phyloP scores from a whole-genome alignment of 2,113 vertebrate genomes.

The Oryctolagus cuniculus region DNA sequence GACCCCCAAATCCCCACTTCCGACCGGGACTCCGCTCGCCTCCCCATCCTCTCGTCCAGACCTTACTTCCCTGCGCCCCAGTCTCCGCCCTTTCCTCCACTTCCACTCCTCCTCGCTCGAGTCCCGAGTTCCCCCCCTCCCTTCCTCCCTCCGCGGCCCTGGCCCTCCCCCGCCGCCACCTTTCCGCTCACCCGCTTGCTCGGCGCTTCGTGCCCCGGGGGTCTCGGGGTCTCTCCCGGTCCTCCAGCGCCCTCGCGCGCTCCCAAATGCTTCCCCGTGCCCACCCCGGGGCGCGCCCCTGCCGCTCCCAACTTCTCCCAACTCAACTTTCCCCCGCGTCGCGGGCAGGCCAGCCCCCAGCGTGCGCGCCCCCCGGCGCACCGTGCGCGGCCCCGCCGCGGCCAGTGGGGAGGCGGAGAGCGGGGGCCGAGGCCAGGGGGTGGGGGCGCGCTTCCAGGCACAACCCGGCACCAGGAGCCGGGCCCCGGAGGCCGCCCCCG shows the following conservation, averaged over 20 bases:
- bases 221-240: slow-evolving; percentile 64
- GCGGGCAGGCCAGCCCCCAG: slow-evolving; percentile 75
- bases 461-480: background rate
- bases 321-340: slow-evolving; percentile 84
- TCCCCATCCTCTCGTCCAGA: slow-evolving; percentile 65
- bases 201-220: slow-evolving; percentile 38
- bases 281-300: slow-evolving; percentile 81
- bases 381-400: slow-evolving; percentile 78
- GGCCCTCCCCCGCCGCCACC: slow-evolving; percentile 65
- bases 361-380: slow-evolving; percentile 78
- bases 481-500: background rate
- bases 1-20: background rate
- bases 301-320: slow-evolving; percentile 82
- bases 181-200: slow-evolving; percentile 74
- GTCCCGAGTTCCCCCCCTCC: slow-evolving; percentile 68
- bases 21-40: background rate
- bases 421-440: background rate
- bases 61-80: slow-evolving; percentile 66
- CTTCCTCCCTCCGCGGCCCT: slow-evolving; percentile 69
- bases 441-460: slow-evolving; percentile 64
- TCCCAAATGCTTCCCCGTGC: slow-evolving; percentile 72
- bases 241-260: slow-evolving; percentile 68
- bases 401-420: slow-evolving; percentile 4
- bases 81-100: slow-evolving; percentile 79
- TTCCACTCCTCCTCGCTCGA: slow-evolving; percentile 74